Conservation (phyloP, 2,888 invertebrate genomes). For the Lithophane socia region DNA sequence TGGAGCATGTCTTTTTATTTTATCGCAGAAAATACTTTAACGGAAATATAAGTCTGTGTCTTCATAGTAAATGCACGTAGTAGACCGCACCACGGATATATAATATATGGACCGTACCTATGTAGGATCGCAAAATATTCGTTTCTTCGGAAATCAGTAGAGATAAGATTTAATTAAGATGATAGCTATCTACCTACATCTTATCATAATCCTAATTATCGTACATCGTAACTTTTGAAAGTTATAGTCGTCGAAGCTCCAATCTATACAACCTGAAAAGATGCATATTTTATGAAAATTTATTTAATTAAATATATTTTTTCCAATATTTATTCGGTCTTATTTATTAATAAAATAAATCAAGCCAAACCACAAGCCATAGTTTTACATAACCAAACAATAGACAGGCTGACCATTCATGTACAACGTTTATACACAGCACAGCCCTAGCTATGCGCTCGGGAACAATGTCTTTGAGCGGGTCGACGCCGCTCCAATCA, state of each 20-base stretch:
- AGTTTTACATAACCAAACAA: slow-evolving; percentile 57
- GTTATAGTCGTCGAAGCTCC: not conserved
- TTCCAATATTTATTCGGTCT: not conserved
- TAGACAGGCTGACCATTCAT: slow-evolving; percentile 66
- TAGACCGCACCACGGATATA: too few relatives aligned
- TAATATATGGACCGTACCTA: too few relatives aligned
- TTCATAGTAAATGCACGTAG: not conserved
- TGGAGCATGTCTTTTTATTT: slow-evolving; percentile 23
- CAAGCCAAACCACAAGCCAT: slow-evolving; percentile 18
- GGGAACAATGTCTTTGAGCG: slow-evolving; percentile 86
- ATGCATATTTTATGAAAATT: too few relatives aligned
- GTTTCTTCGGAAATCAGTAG: not conserved
- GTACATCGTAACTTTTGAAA: not conserved
- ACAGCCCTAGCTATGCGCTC: slow-evolving; percentile 70
- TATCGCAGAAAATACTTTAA: not conserved
- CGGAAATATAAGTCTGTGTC: not conserved
- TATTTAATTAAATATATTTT: not conserved
- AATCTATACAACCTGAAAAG: not conserved
- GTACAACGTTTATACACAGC: slow-evolving; percentile 69
- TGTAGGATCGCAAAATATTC: not conserved
- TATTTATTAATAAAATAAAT: not conserved
- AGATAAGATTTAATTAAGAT: too few relatives aligned
- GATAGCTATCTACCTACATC: too few relatives aligned
- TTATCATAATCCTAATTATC: not conserved
- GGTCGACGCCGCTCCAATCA: slow-evolving; percentile 84